Conservation (phyloP, 2,888 invertebrate species). For the Alviniconcha strummeri region DNA sequence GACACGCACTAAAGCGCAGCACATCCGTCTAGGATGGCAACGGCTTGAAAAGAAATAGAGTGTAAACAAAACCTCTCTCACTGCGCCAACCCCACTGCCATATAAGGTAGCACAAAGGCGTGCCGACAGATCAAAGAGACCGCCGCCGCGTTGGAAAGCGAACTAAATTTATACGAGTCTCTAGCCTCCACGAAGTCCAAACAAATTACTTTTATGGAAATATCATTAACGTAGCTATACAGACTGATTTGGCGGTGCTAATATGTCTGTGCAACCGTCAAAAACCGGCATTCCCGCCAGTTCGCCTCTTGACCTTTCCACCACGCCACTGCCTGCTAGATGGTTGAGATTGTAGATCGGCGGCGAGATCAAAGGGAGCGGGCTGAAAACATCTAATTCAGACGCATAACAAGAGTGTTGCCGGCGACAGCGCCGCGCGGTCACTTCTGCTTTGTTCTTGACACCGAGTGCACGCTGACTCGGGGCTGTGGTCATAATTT, state of each 20-base stretch:
- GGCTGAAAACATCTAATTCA: conserved; percentile 55
- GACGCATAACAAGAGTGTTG: conserved; percentile 54
- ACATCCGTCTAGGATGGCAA: conserved; percentile 46
- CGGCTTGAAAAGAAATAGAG: conserved; percentile 50
- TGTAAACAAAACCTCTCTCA: conserved; percentile 55
- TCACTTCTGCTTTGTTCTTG: conserved; percentile 41
- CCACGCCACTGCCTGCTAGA: conserved; percentile 48
- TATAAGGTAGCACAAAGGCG: conserved; percentile 62
- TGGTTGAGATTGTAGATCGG: conserved; percentile 54
- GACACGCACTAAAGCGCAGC: conserved; percentile 44
- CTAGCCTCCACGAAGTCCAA: conserved; percentile 35
- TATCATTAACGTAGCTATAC: conserved; percentile 36
- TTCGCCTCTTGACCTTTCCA: conserved; percentile 54
- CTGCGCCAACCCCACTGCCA: conserved; percentile 49
- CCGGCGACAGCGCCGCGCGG: conserved; percentile 40
- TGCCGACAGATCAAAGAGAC: conserved; percentile 56
- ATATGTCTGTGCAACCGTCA: conserved; percentile 30
- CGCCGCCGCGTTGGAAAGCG: conserved; percentile 35
- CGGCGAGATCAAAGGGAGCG: conserved; percentile 56
- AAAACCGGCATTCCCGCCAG: conserved; percentile 29
- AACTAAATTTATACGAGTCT: conserved; percentile 35
- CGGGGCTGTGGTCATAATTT: conserved; percentile 39
- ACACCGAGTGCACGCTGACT: conserved; percentile 38
- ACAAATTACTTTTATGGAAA: conserved; percentile 42
- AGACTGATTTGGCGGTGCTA: conserved; percentile 35